These are phyloP conservation scores for Leptinotarsa peninsularis DNA, from an alignment of 2,888 invertebrate species.

Conservation along the genomic window DNA sequence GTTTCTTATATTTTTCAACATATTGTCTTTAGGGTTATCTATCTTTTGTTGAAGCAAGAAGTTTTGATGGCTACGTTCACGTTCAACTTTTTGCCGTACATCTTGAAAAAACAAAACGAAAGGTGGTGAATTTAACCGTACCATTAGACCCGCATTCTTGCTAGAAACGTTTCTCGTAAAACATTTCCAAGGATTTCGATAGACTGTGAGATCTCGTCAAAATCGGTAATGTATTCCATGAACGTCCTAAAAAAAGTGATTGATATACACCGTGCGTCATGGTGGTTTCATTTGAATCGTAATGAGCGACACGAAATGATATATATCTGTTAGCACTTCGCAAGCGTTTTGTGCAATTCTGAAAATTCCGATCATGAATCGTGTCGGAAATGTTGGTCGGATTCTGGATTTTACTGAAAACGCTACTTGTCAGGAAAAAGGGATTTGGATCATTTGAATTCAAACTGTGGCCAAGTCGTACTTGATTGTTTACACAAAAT, in stretches of 20 bases:
- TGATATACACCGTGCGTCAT: constrained; percentile 53
- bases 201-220: constrained; percentile 50
- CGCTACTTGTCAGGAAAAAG: no score
- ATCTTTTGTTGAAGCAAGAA: no score
- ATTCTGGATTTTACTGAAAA: not conserved
- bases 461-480: no score
- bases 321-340: constrained; percentile 33
- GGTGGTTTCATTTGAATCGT: constrained; percentile 52
- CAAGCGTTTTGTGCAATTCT: constrained; percentile 37
- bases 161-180: constrained; percentile 24
- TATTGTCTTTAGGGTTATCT: no score
- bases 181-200: constrained; percentile 46
- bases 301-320: constrained; percentile 48
- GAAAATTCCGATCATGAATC: constrained; percentile 29
- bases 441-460: no score
- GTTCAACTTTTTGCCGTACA: no score
- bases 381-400: not conserved
- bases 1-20: no score
- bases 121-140: not conserved
- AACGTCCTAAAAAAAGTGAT: constrained; percentile 55
- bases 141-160: constrained; percentile 7
- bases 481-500: no score
- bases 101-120: no score
- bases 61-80: no score
- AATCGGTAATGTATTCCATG: constrained; percentile 56